Base-by-base conservation (phyloP, 2,113 vertebrate genomes). In the Cnemophilus loriae region DNA sequence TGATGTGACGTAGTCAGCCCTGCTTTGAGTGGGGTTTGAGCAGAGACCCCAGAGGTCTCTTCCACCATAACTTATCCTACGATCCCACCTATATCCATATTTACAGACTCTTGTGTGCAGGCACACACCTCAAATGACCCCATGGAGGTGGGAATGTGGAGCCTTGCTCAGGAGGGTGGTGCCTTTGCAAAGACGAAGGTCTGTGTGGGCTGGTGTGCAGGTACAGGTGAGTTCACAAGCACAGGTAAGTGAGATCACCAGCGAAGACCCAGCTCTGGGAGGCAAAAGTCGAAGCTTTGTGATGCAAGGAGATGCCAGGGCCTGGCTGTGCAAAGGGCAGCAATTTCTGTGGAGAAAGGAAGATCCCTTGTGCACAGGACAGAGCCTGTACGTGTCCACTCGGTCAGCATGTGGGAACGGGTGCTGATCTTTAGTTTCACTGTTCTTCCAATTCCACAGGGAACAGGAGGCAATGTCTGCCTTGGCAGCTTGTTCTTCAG, bases 381-480 rank as follows among this genome's bases (percentile, higher is more conserved):
- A 80, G 47, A 56, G 50, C 15, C 46, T 69, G 42, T 32, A 8
- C 0, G 16, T 3, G 23, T 68, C 46, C 27, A 12, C 52, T n/a
- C 1, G 12, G 41, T 11, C 85, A 65, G 46, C 41, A 19, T 0
- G 17, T 15, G 42, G 61, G 35, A 73, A 47, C 0, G 2, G 73
- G 55, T 41, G 35, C 41, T 50, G 14, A 65, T 44, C 71, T 69
- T 86, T 57, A 9, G 33, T 59, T 63, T 37, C n/a, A 24, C 49
- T 33, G 71, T 7, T 47, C 49, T 61, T 41, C 59, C 81, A 65
- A 2, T 7, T 39, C 77, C 5, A 3, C 1, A 20, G 27, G 89
- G 76, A 86, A 32, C 83, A 74, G 41, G 32, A 83, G 55, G 27
- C 67, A 86, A 1, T 13, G 55, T 67, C 77, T 70, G 55, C 81